phyloP scores from a whole-genome alignment of 2,797 vertebrate species.

The Alca torda region DNA sequence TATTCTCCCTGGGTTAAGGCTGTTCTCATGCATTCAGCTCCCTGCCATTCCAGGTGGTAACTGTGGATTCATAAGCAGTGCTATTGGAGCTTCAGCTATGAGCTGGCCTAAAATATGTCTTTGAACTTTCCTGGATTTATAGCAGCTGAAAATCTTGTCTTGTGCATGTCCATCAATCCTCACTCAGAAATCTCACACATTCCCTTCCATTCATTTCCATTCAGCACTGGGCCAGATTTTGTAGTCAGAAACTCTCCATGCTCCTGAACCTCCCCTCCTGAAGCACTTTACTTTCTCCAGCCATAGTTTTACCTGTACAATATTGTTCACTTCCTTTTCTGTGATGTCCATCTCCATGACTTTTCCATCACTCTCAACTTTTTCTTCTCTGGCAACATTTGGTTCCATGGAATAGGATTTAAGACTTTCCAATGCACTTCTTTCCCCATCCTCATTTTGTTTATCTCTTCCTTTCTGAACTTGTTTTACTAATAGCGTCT shows the following conservation, averaged over 20 bases:
- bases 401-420: background rate
- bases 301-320: background rate
- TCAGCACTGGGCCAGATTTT: background rate
- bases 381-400: background rate
- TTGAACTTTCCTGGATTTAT: background rate
- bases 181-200: background rate
- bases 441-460: background rate
- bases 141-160: background rate
- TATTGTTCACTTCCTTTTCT: background rate
- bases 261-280: background rate
- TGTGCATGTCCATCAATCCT: background rate
- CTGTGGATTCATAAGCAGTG: background rate
- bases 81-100: background rate
- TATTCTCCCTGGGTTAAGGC: background rate
- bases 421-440: background rate
- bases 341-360: background rate
- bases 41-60: background rate
- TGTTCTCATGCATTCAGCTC: background rate
- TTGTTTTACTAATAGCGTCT: background rate
- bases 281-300: background rate
- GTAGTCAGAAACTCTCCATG: background rate
- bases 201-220: background rate
- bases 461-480: background rate
- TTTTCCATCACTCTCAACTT: background rate
- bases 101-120: background rate